phyloP scores from a whole-genome alignment of 37 sponge, comb jelly and placozoan species.

The Cladorhizidae sp. region DNA sequence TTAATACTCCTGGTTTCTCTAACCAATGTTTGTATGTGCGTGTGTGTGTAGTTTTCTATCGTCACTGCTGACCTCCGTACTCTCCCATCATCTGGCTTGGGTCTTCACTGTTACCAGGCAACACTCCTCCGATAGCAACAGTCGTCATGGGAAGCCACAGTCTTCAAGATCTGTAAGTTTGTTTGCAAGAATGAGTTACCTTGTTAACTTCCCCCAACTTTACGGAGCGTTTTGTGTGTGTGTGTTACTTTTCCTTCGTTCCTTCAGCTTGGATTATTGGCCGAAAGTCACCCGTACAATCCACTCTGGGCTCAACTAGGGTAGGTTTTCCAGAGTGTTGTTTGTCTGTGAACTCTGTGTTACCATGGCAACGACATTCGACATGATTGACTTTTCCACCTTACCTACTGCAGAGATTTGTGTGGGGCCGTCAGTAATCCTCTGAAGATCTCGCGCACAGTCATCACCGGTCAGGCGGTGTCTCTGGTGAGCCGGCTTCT shows the following conservation, averaged over 20 bases:
- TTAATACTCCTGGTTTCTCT: too few species aligned
- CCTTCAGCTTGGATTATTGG: conserved; percentile 44
- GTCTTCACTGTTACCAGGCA: conserved; percentile 45
- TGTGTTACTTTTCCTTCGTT: background rate
- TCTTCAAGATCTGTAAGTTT: conserved; percentile 56
- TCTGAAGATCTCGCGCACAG: conserved; percentile 65
- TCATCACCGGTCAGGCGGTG: conserved; percentile 53
- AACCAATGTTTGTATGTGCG: background rate
- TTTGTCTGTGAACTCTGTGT: too few species aligned
- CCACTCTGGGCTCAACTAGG: conserved; percentile 81
- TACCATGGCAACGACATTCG: too few species aligned
- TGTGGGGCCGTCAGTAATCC: conserved; percentile 67
- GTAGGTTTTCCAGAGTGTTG: conserved; percentile 32
- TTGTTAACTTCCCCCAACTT: background rate
- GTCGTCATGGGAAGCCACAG: conserved; percentile 28
- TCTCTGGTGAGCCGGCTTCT: conserved; percentile 54
- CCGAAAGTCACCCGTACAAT: conserved; percentile 74
- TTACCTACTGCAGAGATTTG: conserved; percentile 46
- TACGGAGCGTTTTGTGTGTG: conserved; percentile 3
- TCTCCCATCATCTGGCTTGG: conserved; percentile 83
- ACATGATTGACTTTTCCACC: background rate
- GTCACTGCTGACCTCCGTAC: conserved; percentile 65
- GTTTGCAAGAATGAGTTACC: background rate
- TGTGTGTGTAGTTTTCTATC: conserved; percentile 67
- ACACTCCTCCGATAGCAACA: conserved; percentile 9